Base-by-base conservation (phyloP, 2,888 invertebrate genomes). In the Nineta flava region DNA sequence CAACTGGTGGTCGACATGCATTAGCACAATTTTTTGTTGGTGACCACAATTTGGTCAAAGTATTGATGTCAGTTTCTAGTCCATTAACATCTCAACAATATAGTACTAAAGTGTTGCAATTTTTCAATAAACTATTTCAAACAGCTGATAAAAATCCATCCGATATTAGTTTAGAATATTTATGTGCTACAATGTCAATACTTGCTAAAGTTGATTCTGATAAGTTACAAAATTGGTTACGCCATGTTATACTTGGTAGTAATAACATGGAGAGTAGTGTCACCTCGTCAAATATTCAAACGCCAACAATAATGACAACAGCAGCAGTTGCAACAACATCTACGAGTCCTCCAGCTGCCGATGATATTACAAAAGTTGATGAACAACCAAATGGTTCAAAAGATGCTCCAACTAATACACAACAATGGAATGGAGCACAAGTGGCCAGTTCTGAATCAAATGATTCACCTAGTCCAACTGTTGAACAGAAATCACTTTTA, bases 21-120 rank as follows among this genome's bases (percentile, higher is more conserved):
- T 76, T 92, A 59, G 83, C 88, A 58, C 75, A 77, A 51, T 90
- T 92, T 59, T 92, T 92, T 60, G 77, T 75, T 2, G 76, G 78
- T 1, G 73, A 74, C 21, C 78, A 77, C 57, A 81, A 81, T 53
- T 73, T 93, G 40, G 82, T 87, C 0, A 83, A 84, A 54, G 75
- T 92, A 12, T 68, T 94, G 38, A 70, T 94, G 47, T 83, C 88
- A 0, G 85, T 90, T 3, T 81, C 90, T 0, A 83, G 81, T 50
- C 80, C 83, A 0, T 76, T 81, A 48, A 76, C 79, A 55, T 77
- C 80, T 0, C 74, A 77, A 55, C 71, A 73, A n/a, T 87, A 86
- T 60, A 79, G 83, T 13, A 82, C 83, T 19, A 74, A 81, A 59
- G 82, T 92, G 41, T 72, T 94, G 53, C 87, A 81, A 59, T 84